These are phyloP conservation scores for Esperia sulphurella DNA, from an alignment of 2,888 invertebrate species.

Conservation along the genomic window DNA sequence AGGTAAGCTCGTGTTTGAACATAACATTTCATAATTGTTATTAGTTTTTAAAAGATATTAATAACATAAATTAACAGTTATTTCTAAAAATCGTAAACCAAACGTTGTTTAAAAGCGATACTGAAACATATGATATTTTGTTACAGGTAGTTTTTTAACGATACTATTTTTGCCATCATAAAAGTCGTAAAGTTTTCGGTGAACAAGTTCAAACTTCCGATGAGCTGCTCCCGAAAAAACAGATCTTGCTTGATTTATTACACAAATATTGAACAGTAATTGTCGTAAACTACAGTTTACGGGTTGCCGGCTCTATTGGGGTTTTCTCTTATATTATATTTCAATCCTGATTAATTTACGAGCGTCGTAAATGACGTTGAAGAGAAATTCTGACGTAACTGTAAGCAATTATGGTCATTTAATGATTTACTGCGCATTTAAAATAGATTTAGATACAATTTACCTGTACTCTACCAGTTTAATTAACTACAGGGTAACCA, in stretches of 20 bases:
- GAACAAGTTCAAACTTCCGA: constrained; percentile 41
- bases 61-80: no score
- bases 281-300: constrained; percentile 60
- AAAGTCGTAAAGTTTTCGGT: background rate
- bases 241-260: constrained; percentile 59
- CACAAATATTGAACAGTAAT: constrained; percentile 62
- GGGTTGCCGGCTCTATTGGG: constrained; percentile 38
- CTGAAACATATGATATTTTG: no score
- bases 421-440: constrained; percentile 1
- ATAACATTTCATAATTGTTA: no score
- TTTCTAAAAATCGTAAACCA: no score
- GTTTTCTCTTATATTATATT: constrained; percentile 44
- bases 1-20: no score
- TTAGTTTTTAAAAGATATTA: no score
- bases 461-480: no score
- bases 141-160: background rate
- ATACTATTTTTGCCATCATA: background rate
- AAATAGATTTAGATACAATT: background rate
- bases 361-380: constrained; percentile 43
- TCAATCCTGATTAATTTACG: constrained; percentile 55
- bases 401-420: constrained; percentile 41
- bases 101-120: no score
- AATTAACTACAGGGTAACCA: no score
- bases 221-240: constrained; percentile 39
- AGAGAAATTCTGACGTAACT: constrained; percentile 41